Base-by-base conservation (phyloP, 23 tunicate species). In the Trididemnum clinides region DNA sequence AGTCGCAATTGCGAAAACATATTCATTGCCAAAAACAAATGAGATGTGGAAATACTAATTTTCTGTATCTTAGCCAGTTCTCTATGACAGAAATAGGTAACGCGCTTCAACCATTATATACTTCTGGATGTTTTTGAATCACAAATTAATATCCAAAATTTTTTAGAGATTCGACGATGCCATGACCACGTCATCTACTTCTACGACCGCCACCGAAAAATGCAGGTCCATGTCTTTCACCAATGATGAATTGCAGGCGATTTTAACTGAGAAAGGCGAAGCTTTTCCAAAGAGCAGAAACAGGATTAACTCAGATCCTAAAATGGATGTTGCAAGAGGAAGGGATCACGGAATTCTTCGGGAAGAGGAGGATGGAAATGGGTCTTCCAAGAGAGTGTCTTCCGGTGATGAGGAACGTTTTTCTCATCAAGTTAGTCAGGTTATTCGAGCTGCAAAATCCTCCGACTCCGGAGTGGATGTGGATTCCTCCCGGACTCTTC, bases 221-320 rank as follows among this genome's bases (percentile, higher is more conserved):
- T 51, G 25, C 83, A 3, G 92, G 29, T 85, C 95, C 7, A 73
- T 85, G 79, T 79, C 95, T 19, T 90, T 90, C 51, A 85, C 95
- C 28, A 89, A 90, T 23, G 89, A 85, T 49, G 95, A 90, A 28
- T 33, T 90, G 71, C 77, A 85, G 1, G 89, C 88, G 19, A 90
- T 90, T 50, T 65, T 73, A 27, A 66, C 54, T 23, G 71, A 72
- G 15, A 82, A 59, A 73, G 18, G 27, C 51, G 1, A 0, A 6
- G 19, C 57, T n/a, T 19, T 12, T 3, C 10, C 10, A 10, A 37
- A 66, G 6, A 4, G 10, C 22, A 3, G 19, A 29, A 31, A 66
- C 19, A 15, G 37, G n/a, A 31, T 29, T 15, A 29, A 6, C 19
- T 23, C 37, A 37, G 10, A 3, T n/a, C 2, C 10, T 23, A 6